Evolutionary conservation across 1,140 invertebrate species (phyloP), one percentile per base, ranked within the genome.

Genomic region (Drosophila chauvacae): DNA sequence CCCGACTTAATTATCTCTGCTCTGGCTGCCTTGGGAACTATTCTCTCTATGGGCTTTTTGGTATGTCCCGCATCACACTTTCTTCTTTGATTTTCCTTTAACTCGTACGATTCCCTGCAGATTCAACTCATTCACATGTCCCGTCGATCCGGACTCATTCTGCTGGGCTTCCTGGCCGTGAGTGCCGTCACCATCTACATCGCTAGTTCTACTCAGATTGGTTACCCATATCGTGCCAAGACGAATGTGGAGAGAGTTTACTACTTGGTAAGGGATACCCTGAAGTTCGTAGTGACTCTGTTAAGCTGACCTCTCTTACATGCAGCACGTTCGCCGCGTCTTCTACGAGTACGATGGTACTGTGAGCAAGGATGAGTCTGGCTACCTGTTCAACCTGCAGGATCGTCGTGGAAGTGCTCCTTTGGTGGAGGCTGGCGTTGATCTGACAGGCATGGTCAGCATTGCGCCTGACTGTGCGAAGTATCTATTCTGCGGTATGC

Each of bases 221-320:
- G 96, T 35, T 97, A 96, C 91, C 96, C 96, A 3, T 97, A 96
- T 81, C 95, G 94, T 51, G 94, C 94, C 3, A 94, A 95, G 42
- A 94, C 95, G 20, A 94, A 95, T 30, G 95, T 95, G 2, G 94
- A 96, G 85, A 91, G 96, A 63, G 94, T 95, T 75, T 94, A 96
- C 93, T 93, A 96, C 47, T 91, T 94, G 80, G 95, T 96, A 93
- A 94, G 92, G 5, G 0, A 18, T 14, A 13, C 0, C 1, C 11
- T 82, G 13, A 13, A 26, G 18, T 16, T 13, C 30, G 16, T 3
- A 18, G 5, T 14, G 4, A 45, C 5, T 13, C 14, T 13, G 1
- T 11, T 6, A 28, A 55, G 13, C 4, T 41, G 3, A 37, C 11
- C n/a, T 9, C 3, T 44, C 10, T 7, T 2, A 39, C 4, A 26